phyloP scores from a whole-genome alignment of 2,888 invertebrate species.

The Diarsia mendica region DNA sequence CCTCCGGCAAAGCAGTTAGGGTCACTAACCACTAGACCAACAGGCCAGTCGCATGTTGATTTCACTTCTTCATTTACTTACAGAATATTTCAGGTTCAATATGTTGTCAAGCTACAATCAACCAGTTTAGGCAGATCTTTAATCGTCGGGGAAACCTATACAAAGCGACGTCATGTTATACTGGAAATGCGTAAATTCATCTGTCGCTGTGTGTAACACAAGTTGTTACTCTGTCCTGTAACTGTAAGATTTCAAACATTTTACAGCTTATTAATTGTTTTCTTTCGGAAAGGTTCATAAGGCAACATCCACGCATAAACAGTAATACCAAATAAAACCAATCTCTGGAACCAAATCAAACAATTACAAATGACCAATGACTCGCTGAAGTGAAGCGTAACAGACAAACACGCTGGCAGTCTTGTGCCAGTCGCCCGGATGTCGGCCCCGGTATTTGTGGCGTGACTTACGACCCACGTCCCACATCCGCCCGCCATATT shows the following conservation, averaged over 20 bases:
- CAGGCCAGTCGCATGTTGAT: too few species aligned
- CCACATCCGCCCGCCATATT: constrained; percentile 87
- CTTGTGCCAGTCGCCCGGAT: constrained; percentile 79
- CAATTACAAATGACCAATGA: constrained; percentile 49
- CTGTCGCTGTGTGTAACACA: background rate
- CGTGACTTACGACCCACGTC: constrained; percentile 89
- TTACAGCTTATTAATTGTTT: background rate
- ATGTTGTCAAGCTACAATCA: too few species aligned
- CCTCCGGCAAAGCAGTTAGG: too few species aligned
- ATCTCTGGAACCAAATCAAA: constrained; percentile 33
- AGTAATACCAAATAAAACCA: constrained; percentile 16
- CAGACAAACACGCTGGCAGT: constrained; percentile 67
- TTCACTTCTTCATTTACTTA: background rate
- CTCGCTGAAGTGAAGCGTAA: constrained; percentile 43
- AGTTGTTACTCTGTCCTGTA: too few species aligned
- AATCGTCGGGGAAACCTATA: too few species aligned
- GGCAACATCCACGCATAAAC: background rate
- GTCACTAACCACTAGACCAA: too few species aligned
- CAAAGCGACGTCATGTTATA: too few species aligned
- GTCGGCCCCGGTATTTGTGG: constrained; percentile 80
- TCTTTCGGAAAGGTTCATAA: background rate
- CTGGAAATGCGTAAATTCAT: too few species aligned
- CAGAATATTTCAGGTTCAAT: background rate
- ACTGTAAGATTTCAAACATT: background rate
- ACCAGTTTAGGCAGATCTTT: too few species aligned